Percentiles rank a stretch among this genome's conserved stretches.
Conservation (phyloP, 2,888 invertebrate genomes). For the Gisinianus flammeolus region DNA sequence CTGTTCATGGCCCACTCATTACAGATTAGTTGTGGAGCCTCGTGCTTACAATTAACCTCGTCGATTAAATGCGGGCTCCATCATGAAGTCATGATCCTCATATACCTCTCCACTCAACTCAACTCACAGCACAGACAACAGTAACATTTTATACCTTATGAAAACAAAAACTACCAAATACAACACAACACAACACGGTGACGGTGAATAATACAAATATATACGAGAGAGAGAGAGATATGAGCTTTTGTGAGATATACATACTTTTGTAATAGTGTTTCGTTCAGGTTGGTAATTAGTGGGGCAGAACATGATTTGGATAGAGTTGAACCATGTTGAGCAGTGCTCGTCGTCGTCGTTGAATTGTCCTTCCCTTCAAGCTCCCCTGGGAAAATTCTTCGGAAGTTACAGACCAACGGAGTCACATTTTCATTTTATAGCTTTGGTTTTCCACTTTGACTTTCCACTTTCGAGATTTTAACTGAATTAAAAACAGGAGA, state of each 20-base stretch:
- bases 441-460: background rate
- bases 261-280: too few species aligned
- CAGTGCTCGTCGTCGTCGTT: background rate
- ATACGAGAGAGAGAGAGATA: background rate
- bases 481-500: slow-evolving; percentile 11
- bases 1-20: background rate
- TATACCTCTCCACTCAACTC: background rate
- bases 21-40: slow-evolving; percentile 17
- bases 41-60: slow-evolving; percentile 15
- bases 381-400: slow-evolving; percentile 33
- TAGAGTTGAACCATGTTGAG: background rate
- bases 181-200: too few species aligned
- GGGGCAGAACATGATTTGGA: slow-evolving; percentile 25
- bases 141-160: background rate
- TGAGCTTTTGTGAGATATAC: slow-evolving; percentile 1
- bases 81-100: too few species aligned
- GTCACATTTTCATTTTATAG: slow-evolving; percentile 22
- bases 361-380: background rate
- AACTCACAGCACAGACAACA: background rate
- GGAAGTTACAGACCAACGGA: slow-evolving; percentile 27
- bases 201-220: too few species aligned
- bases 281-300: slow-evolving; percentile 21
- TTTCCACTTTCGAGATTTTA: background rate
- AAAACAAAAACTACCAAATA: too few species aligned
- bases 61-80: slow-evolving; percentile 5